These are phyloP conservation scores for Lucilia cuprina DNA, from an alignment of 1,140 invertebrate species.

Conservation along the genomic window DNA sequence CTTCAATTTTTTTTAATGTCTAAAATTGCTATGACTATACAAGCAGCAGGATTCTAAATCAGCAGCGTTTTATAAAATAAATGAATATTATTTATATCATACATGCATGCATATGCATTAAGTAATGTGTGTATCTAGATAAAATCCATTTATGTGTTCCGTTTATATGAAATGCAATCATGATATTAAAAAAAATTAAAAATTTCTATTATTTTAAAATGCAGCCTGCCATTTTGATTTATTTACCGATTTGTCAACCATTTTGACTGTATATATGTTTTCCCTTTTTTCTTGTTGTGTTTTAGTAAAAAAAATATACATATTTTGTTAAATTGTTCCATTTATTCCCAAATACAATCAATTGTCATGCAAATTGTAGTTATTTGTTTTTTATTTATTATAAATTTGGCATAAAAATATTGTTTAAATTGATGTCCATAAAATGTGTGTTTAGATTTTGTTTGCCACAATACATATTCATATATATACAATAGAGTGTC, in stretches of 20 bases:
- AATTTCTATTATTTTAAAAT: neutral
- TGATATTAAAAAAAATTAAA: too few relatives aligned
- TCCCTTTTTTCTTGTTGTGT: neutral
- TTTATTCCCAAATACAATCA: neutral
- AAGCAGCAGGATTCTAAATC: neutral
- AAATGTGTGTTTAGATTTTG: neutral
- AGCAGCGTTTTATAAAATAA: neutral
- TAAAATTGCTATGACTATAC: neutral
- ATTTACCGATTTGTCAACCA: slow-evolving; percentile 1
- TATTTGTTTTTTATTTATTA: neutral
- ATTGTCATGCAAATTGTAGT: slow-evolving; percentile 13
- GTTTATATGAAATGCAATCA: neutral
- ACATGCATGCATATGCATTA: neutral
- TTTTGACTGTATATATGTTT: neutral
- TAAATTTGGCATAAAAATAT: neutral
- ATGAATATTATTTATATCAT: neutral
- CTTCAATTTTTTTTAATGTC: neutral
- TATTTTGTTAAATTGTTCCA: neutral
- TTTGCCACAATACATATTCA: neutral
- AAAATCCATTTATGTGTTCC: neutral
- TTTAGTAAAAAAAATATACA: neutral
- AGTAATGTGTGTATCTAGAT: too few relatives aligned
- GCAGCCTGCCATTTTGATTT: slow-evolving; percentile 13
- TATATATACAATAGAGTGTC: neutral
- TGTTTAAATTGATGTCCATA: neutral